phyloP scores from a whole-genome alignment of 2,113 vertebrate species.

The Tricholaema leucomelas region DNA sequence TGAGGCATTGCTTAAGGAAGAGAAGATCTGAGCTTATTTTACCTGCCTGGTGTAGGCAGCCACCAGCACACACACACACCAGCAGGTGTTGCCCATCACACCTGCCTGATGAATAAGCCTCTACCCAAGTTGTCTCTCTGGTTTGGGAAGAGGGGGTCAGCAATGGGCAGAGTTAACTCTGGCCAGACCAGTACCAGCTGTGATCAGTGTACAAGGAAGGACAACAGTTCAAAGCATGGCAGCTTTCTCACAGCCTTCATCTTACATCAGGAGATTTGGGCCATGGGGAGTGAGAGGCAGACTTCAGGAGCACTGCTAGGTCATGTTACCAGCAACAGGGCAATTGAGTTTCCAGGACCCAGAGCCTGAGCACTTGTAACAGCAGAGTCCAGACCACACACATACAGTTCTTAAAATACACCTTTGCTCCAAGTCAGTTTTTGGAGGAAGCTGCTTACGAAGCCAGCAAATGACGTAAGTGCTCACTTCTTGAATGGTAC shows the following conservation, averaged over 20 bases:
- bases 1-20: neutral
- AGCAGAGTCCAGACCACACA: neutral
- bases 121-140: neutral
- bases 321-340: neutral
- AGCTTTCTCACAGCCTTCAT: neutral
- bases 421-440: neutral
- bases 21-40: neutral
- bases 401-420: neutral
- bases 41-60: neutral
- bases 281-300: neutral
- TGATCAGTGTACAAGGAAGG: neutral
- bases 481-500: too few relatives aligned
- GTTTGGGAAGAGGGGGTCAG: neutral
- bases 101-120: neutral
- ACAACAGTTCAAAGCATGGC: neutral
- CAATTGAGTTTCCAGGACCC: neutral
- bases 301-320: neutral
- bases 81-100: neutral
- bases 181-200: neutral
- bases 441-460: neutral
- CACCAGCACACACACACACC: too few relatives aligned
- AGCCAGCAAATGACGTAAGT: slow-evolving; percentile 16
- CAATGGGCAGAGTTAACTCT: accelerated
- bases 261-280: too few relatives aligned
- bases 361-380: neutral